These are phyloP conservation scores for Neomorphus geoffroyi DNA, from an alignment of 2,797 vertebrate genomes.

Conservation along the genomic window DNA sequence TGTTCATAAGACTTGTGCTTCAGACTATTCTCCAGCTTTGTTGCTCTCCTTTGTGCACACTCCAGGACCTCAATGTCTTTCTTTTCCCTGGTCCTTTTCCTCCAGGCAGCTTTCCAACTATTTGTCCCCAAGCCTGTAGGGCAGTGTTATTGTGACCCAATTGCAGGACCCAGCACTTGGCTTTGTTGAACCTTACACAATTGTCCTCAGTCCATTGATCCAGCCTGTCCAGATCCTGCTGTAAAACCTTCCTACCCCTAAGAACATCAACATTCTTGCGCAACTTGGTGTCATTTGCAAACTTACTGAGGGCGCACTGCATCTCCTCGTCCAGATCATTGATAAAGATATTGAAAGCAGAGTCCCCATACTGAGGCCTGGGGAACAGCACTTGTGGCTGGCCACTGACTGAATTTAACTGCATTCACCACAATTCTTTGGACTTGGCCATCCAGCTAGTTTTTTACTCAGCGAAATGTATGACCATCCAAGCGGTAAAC, in stretches of 20 bases:
- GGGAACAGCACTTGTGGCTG: not conserved
- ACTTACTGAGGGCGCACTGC: not conserved
- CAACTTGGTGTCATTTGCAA: not conserved
- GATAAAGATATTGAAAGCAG: not conserved
- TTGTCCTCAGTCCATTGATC: accelerated
- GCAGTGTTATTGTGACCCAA: not conserved
- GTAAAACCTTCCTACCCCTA: too few relatives aligned
- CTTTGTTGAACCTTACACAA: too few relatives aligned
- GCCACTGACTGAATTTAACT: accelerated
- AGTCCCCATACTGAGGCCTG: not conserved
- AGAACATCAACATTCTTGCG: accelerated
- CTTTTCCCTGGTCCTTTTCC: not conserved
- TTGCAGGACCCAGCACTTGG: not conserved
- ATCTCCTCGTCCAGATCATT: not conserved
- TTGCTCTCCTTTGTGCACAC: accelerated
- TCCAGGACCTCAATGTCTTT: not conserved
- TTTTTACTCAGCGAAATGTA: too few relatives aligned
- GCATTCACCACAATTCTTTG: not conserved
- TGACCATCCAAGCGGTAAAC: not conserved
- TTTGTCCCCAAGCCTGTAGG: not conserved
- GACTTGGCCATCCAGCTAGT: too few relatives aligned
- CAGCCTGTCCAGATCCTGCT: not conserved
- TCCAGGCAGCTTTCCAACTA: accelerated
- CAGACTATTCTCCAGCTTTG: not conserved
- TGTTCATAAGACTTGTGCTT: not conserved